Conservation (phyloP, 2,888 invertebrate genomes). For the Athalia cordata region DNA sequence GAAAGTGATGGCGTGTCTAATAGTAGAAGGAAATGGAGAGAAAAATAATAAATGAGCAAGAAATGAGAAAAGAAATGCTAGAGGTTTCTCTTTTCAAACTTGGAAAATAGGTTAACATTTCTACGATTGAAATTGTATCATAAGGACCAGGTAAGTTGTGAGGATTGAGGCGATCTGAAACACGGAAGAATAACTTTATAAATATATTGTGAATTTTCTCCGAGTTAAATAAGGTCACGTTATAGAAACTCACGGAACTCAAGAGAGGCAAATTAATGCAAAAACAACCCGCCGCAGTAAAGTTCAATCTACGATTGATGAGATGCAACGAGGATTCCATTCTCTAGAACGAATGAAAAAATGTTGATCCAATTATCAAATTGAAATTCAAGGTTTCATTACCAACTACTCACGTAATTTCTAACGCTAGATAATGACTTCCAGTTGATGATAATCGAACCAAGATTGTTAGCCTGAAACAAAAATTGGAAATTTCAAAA, state of each 20-base stretch:
- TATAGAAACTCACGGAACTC: slow-evolving; percentile 62
- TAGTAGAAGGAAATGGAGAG: too few species aligned
- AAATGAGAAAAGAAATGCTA: not conserved
- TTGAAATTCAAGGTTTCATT: not conserved
- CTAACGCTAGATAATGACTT: slow-evolving; percentile 29
- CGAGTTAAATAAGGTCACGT: not conserved
- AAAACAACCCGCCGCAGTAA: slow-evolving; percentile 68
- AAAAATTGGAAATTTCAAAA: not conserved
- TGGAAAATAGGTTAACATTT: not conserved
- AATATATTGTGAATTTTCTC: not conserved
- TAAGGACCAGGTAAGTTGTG: slow-evolving; percentile 67
- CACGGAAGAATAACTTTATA: not conserved
- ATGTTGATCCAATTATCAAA: slow-evolving; percentile 10
- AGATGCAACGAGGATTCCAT: slow-evolving; percentile 61
- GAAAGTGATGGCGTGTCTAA: too few species aligned
- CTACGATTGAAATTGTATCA: slow-evolving; percentile 63
- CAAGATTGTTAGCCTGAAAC: slow-evolving; percentile 64
- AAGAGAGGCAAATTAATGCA: slow-evolving; percentile 64
- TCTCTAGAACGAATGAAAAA: slow-evolving; percentile 42
- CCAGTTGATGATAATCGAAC: slow-evolving; percentile 61
- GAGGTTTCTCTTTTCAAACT: not conserved
- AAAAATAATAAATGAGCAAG: too few species aligned
- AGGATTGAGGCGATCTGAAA: slow-evolving; percentile 63
- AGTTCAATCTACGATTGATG: slow-evolving; percentile 62
- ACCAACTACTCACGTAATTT: slow-evolving; percentile 32